A percentile compares a stretch with the other conserved stretches of the same genome.
These are phyloP conservation scores for Pampusana beccarii DNA, from an alignment of 2,113 vertebrate genomes.

Conservation along the genomic window DNA sequence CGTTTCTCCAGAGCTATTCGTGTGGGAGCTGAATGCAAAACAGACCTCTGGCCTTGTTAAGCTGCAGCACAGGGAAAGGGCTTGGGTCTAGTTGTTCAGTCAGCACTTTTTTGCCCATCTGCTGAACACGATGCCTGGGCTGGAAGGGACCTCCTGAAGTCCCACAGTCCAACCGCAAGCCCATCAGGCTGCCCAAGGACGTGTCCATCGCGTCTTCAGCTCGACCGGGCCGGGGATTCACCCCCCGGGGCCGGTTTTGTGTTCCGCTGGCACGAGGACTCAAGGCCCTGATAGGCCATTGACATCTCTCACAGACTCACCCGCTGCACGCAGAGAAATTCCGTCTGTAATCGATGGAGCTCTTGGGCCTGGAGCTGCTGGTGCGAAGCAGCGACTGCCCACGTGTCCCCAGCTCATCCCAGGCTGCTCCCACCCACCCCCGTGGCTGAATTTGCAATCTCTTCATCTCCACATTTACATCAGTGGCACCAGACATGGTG, in stretches of 20 bases:
- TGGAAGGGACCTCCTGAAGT: not conserved
- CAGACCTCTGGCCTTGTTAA: not conserved
- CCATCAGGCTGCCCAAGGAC: not conserved
- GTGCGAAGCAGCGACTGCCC: not conserved
- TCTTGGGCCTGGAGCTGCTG: accelerated
- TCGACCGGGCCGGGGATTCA: not conserved
- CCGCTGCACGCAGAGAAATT: not conserved
- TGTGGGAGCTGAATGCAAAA: not conserved
- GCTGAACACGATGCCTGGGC: accelerated
- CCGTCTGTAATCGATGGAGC: not conserved
- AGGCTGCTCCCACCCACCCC: not conserved
- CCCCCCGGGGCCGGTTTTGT: not conserved
- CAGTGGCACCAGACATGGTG: accelerated
- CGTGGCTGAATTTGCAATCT: accelerated
- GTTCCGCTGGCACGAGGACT: not conserved
- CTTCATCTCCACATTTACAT: not conserved
- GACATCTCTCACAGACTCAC: not conserved
- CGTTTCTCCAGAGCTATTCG: not conserved
- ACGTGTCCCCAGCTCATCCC: accelerated
- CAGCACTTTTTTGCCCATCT: accelerated
- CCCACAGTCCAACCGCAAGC: too few relatives aligned
- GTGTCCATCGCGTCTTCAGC: not conserved
- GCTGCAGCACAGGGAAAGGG: too few relatives aligned
- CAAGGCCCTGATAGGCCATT: accelerated
- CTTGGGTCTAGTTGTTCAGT: not conserved